These are phyloP conservation scores for Scytalopus superciliaris DNA, from an alignment of 2,113 vertebrate genomes.

Conservation along the genomic window DNA sequence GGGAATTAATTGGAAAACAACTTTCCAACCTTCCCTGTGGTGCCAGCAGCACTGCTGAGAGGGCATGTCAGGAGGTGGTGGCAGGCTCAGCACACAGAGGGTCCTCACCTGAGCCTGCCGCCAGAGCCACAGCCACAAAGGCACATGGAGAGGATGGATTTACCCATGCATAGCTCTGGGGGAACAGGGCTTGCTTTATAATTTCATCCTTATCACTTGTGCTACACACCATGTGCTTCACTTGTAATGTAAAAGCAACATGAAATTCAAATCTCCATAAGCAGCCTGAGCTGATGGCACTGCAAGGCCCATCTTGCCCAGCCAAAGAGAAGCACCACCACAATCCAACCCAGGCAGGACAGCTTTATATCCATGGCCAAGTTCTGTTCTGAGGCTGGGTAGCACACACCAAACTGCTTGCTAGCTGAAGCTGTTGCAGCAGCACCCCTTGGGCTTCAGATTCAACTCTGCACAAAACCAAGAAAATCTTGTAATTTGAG, in stretches of 20 bases:
- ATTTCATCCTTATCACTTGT: background rate
- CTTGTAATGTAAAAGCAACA: background rate
- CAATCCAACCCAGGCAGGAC: background rate
- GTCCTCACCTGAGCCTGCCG: background rate
- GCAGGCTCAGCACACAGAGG: background rate
- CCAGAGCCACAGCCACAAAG: too few relatives aligned
- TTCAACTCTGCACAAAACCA: background rate
- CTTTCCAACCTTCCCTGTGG: too few relatives aligned
- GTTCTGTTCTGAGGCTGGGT: accelerated
- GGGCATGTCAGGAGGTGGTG: background rate
- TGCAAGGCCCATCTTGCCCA: background rate
- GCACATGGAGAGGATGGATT: background rate
- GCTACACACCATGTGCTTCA: background rate
- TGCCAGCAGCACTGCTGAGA: background rate
- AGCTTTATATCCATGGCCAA: accelerated
- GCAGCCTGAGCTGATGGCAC: background rate
- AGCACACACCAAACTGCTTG: background rate
- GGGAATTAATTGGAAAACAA: background rate
- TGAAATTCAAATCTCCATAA: background rate
- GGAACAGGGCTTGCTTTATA: background rate
- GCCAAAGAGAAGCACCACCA: accelerated
- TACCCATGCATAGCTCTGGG: too few relatives aligned
- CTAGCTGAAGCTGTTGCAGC: background rate
- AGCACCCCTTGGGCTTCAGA: background rate
- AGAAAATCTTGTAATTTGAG: background rate